Evolutionary conservation across 2,888 invertebrate genomes (phyloP), one percentile per base, ranked within the genome.

Genomic region (Phalera bucephala): DNA sequence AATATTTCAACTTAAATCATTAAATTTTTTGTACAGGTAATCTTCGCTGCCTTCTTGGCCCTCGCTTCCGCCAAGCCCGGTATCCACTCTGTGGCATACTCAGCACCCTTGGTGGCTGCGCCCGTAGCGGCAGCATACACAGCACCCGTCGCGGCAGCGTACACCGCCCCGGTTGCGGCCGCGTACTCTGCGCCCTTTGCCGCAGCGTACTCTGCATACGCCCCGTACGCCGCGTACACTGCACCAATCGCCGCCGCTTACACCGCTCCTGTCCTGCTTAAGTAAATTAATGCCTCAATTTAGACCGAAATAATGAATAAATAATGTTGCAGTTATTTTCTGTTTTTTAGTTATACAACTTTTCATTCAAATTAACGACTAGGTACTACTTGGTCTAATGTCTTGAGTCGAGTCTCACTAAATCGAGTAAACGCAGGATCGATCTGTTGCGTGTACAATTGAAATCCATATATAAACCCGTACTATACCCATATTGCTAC

Each of bases 41-140:
- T 83, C 41, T 68, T 90, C 64, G 66, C 72, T 52, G 68, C 80
- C 40, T 61, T 89, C 25, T 39, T 88, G 54, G 80, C 80, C 40
- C 50, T 83, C 9, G 84, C 68, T 32, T 72, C 77, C 10, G 90
- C 88, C 33, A 88, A 89, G 49, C 89, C 90, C 13, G 86, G 84
- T 34, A 79, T 80, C 38, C 73, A 81, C n/a, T 44, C 64, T 4
- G 72, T 80, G 27, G 67, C 66, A 0, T 69, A 68, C 47, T 47
- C 65, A 0, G 59, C 65, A 3, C 58, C 67, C 2, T 32, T 63
- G 3, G 59, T 74, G 13, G 63, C 66, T 6, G 44, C 76, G 0
- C 49, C 66, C 3, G 61, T 71, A 19, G 64, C 74, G 6, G 60
- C 69, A 8, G 64, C 62, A 0, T 65, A 65, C 49, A 49, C 62